Base-by-base conservation (phyloP, 1,140 invertebrate species). In the Sinonovacula constricta region DNA sequence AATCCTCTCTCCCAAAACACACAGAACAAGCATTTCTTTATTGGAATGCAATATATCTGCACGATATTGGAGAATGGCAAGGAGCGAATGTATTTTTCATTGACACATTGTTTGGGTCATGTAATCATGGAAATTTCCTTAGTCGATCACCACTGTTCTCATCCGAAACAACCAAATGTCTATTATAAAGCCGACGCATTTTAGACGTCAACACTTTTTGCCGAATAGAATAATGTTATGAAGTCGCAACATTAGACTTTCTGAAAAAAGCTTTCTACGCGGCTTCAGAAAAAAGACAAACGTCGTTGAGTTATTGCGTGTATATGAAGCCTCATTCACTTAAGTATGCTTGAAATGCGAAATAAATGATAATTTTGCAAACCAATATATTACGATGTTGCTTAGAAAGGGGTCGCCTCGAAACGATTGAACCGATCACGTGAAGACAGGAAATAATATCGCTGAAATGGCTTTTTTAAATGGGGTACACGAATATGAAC, bases 341-440 rank as follows among this genome's bases (percentile, higher is more conserved):
- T 45, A 45, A 45, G 39, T 45, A 45, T 70, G 57, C 31, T 33
- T 39, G 22, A 70, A 70, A 70, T 70, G 68, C 30, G 53, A 59
- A 70, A 70, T 22, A 15, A 70, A 70, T 70, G 68, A 45, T 70
- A 70, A 70, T 70, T 28, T n/a, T 39, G 14, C 31, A 59, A 70
- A 39, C 0, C 33, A 24, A 59, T 59, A 28, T 15, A 34, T 70
- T 26, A 30, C 26, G 34, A 26, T 14, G 31, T 22, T 34, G 53
- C 22, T 28, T 56, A 45, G 3, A 70, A 53, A 59, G 68, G 68
- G 45, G 18, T 10, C 7, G 7, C 26, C 62, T 63, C 54, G 30
- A 22, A 26, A 26, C 34, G 63, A 74, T 14, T 26, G 30, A 2
- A 51, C 53, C 26, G 30, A 53, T 33, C 70, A 74, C 70, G 70